Percentiles rank a stretch among this genome's conserved stretches.
Conservation (phyloP, 1,140 invertebrate species). For the Mycetomoellerius zeteki region DNA sequence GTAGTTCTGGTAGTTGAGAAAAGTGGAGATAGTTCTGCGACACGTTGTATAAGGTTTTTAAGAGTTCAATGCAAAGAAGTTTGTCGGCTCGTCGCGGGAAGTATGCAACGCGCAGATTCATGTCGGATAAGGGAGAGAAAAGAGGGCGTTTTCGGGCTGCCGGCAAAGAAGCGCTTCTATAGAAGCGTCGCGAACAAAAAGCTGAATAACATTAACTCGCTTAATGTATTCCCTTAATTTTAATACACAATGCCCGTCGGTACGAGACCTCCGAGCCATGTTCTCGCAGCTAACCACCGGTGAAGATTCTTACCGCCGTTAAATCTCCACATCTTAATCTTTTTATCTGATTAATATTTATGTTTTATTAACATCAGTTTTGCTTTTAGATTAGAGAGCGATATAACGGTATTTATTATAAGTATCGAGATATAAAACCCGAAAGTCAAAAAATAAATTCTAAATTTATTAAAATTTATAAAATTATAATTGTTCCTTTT, state of each 20-base stretch:
- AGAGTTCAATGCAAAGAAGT: conserved; percentile 42
- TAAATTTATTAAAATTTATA: too few species aligned
- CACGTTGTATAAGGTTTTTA: background rate
- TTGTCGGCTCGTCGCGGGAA: conserved; percentile 33
- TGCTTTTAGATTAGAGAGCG: background rate
- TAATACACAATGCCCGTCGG: conserved; percentile 75
- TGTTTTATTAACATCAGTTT: conserved; percentile 53
- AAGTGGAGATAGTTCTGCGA: background rate
- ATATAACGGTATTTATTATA: background rate
- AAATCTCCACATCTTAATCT: conserved; percentile 24
- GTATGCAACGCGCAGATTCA: conserved; percentile 21
- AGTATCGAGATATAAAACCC: background rate
- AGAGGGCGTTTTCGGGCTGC: conserved; percentile 31
- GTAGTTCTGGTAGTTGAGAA: background rate
- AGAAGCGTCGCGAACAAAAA: conserved; percentile 68
- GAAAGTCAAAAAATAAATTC: background rate
- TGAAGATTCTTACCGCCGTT: conserved; percentile 46
- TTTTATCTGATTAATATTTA: conserved; percentile 62
- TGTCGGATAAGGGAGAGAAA: conserved; percentile 5
- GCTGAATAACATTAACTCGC: conserved; percentile 74
- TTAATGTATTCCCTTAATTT: conserved; percentile 78
- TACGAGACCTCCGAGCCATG: conserved; percentile 18
- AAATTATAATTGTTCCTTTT: background rate
- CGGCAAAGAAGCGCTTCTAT: conserved; percentile 54
- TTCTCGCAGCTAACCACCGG: conserved; percentile 23